A percentile compares a stretch with the other conserved stretches of the same genome.
These are phyloP conservation scores for Cryptocephalus moraei DNA, from an alignment of 2,888 invertebrate genomes.

Conservation along the genomic window DNA sequence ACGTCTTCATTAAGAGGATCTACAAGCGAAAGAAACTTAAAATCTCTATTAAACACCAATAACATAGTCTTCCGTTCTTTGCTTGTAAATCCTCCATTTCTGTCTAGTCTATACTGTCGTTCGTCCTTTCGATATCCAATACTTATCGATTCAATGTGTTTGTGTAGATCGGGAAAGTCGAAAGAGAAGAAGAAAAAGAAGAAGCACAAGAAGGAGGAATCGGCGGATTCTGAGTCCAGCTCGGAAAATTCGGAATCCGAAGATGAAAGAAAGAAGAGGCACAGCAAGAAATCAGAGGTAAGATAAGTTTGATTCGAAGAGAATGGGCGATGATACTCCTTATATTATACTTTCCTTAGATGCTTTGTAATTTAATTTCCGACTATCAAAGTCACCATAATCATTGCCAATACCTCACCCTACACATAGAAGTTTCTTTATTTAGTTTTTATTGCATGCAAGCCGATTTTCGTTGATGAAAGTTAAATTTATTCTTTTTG, in stretches of 20 bases:
- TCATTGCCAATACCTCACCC: neutral
- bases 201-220: slow-evolving; percentile 26
- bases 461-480: slow-evolving; percentile 34
- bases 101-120: no score
- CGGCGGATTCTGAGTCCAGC: slow-evolving; percentile 20
- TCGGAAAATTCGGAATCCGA: slow-evolving; percentile 34
- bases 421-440: slow-evolving; percentile 1
- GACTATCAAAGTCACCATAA: neutral
- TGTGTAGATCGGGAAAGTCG: slow-evolving; percentile 28
- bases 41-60: no score
- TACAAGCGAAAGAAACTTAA: no score
- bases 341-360: no score
- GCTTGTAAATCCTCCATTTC: no score
- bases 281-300: slow-evolving; percentile 40
- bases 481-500: slow-evolving; percentile 64
- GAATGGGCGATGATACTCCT: no score
- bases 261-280: slow-evolving; percentile 40
- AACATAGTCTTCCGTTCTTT: no score
- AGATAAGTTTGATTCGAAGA: slow-evolving; percentile 11
- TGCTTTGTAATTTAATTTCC: no score
- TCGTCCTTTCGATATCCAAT: no score
- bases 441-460: slow-evolving; percentile 5
- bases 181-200: slow-evolving; percentile 38
- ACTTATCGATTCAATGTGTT: neutral
- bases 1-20: no score